Evolutionary conservation across 2,113 vertebrate species (phyloP).

Genomic region (Pterophyllum scalare): DNA sequence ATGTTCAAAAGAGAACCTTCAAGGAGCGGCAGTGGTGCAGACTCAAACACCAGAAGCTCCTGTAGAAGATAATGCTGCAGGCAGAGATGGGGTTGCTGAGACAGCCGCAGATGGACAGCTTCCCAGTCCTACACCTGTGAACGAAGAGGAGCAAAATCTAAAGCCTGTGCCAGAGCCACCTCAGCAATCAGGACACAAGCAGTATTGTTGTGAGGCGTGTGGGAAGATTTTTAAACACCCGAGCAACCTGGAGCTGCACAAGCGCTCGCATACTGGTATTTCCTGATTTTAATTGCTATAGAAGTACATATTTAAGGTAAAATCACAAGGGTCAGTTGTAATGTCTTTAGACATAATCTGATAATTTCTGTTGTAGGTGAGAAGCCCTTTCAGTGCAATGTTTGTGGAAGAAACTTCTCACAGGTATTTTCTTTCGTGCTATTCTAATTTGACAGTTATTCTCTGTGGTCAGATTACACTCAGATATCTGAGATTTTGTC

Average conservation of each 20-base stretch:
- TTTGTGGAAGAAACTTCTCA: constrained; percentile 98
- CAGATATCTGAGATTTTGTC: constrained; percentile 14
- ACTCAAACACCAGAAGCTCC: constrained; percentile 36
- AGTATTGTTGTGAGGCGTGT: constrained; percentile 90
- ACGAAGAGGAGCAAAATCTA: constrained; percentile 49
- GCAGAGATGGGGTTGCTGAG: constrained; percentile 63
- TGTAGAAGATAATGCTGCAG: constrained; percentile 24
- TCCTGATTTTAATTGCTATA: not conserved
- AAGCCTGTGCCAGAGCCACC: constrained; percentile 30
- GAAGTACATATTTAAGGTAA: not conserved
- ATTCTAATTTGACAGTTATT: not conserved
- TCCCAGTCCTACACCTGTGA: constrained; percentile 45
- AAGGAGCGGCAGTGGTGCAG: constrained; percentile 43
- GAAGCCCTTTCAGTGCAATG: constrained; percentile 97
- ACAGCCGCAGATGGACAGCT: constrained; percentile 26
- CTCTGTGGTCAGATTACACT: not conserved
- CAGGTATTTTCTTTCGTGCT: constrained; percentile 84
- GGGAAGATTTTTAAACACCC: constrained; percentile 97
- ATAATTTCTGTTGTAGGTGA: constrained; percentile 87
- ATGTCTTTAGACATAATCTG: not conserved
- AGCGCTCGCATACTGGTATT: constrained; percentile 94
- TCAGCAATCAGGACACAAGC: constrained; percentile 78
- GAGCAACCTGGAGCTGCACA: constrained; percentile 97
- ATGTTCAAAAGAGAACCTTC: constrained; percentile 53
- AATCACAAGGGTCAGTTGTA: not conserved